A percentile compares a stretch with the other conserved stretches of the same genome.
Evolutionary conservation across 2,113 vertebrate genomes (phyloP).

Genomic region (Riparia riparia): DNA sequence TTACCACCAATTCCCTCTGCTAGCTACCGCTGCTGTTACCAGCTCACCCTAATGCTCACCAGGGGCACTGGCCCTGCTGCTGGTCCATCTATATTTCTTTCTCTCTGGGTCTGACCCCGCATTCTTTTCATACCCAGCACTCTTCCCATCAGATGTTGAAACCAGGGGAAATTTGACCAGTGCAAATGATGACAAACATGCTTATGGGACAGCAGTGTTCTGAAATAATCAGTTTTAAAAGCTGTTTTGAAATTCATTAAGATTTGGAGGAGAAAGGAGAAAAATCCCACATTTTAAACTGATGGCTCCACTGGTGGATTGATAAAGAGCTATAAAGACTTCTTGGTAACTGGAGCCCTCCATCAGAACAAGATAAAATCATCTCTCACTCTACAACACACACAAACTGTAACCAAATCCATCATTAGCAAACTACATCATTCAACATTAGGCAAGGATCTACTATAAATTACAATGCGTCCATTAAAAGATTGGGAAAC

Average conservation of each 20-base stretch:
- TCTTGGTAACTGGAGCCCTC: constrained; percentile 25
- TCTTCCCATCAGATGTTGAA: not conserved
- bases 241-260: not conserved
- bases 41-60: not conserved
- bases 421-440: constrained; percentile 65
- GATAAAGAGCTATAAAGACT: constrained; percentile 2
- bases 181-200: not conserved
- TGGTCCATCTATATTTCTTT: not conserved
- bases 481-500: constrained; percentile 36
- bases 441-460: constrained; percentile 53
- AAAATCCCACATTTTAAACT: not conserved
- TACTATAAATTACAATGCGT: constrained; percentile 45
- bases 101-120: not conserved
- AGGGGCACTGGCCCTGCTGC: not conserved
- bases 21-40: not conserved
- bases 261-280: not conserved
- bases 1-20: not conserved
- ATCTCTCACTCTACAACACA: constrained; percentile 63
- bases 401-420: constrained; percentile 62
- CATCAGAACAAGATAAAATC: constrained; percentile 57
- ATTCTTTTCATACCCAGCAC: not conserved
- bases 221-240: not conserved
- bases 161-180: not conserved
- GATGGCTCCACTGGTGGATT: not conserved
- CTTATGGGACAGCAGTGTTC: not conserved